Conservation (phyloP, 2,113 vertebrate genomes). For the Stegastes partitus region DNA sequence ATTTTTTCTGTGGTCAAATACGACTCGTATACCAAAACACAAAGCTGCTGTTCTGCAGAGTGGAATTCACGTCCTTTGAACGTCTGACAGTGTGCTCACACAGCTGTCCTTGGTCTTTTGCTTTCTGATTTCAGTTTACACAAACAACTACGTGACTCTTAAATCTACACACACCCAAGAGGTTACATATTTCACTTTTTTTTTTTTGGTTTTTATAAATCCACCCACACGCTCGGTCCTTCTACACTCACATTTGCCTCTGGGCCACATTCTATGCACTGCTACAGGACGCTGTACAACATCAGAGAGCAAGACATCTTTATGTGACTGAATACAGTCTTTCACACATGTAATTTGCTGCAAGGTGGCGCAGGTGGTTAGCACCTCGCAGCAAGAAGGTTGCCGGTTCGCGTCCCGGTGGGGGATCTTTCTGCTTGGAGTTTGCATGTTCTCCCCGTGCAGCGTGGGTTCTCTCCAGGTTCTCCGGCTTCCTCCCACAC, state of each 20-base stretch:
- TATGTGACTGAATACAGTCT: background rate
- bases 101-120: background rate
- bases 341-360: background rate
- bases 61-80: no score
- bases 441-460: no score
- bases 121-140: background rate
- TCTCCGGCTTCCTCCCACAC: no score
- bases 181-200: background rate
- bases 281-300: background rate
- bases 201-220: background rate
- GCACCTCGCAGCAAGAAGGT: no score
- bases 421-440: no score
- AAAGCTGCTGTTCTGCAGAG: no score
- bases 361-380: no score
- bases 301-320: background rate
- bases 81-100: background rate
- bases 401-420: no score
- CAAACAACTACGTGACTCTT: background rate
- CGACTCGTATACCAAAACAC: no score
- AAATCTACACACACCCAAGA: background rate
- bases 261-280: background rate
- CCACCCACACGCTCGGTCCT: slow-evolving; percentile 10
- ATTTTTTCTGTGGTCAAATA: no score
- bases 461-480: no score
- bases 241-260: background rate